Evolutionary conservation across 2,888 invertebrate genomes (phyloP).

Genomic region (Teleogryllus oceanicus): DNA sequence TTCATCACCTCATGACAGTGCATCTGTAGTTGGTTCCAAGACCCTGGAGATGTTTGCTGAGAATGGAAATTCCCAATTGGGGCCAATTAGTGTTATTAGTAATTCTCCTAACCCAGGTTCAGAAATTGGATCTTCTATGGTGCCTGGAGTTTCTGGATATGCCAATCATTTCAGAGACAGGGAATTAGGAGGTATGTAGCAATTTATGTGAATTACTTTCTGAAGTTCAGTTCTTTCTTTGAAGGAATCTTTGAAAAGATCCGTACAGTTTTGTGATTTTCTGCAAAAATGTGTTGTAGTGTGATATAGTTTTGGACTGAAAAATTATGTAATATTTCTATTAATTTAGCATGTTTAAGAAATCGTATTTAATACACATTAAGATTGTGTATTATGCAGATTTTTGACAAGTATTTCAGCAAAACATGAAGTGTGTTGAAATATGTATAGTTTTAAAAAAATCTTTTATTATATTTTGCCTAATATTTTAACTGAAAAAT

Average conservation of each 20-base stretch:
- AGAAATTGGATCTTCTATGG: not conserved
- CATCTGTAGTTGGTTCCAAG: conserved; percentile 45
- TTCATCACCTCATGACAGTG: conserved; percentile 46
- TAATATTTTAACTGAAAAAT: no score
- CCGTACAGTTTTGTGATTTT: no score
- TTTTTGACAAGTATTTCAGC: not conserved
- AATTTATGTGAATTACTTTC: not conserved
- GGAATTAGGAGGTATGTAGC: not conserved
- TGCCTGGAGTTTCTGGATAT: not conserved
- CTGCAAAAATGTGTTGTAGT: no score
- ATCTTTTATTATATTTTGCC: no score
- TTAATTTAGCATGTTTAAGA: no score
- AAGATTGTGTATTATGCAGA: no score
- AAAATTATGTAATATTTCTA: no score
- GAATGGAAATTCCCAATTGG: not conserved
- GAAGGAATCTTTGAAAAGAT: no score
- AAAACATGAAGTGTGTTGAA: not conserved
- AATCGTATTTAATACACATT: no score
- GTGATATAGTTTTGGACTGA: no score
- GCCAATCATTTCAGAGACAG: not conserved
- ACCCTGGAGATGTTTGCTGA: conserved; percentile 45
- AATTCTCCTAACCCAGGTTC: not conserved
- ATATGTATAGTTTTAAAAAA: no score
- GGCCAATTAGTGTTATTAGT: conserved; percentile 30
- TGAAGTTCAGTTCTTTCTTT: not conserved